Evolutionary conservation across 2,113 vertebrate genomes (phyloP).

Genomic region (Nettapus auritus): DNA sequence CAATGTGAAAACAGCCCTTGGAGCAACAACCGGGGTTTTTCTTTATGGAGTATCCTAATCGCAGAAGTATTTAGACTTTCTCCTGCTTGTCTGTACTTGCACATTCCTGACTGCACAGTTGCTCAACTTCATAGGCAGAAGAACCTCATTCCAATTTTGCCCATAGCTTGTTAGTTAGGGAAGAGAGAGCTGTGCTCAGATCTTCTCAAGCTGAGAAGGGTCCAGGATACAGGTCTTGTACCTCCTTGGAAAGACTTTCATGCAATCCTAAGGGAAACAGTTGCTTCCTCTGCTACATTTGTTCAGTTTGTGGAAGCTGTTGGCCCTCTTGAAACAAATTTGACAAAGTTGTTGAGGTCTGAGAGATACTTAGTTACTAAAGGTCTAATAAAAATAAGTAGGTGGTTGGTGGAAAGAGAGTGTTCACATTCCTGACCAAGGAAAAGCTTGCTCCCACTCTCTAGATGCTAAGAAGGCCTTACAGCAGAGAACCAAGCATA

Average conservation of each 20-base stretch:
- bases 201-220: background rate
- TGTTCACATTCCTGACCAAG: background rate
- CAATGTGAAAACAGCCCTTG: constrained; percentile 2
- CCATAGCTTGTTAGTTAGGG: background rate
- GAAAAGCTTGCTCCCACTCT: background rate
- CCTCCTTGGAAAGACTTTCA: background rate
- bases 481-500: background rate
- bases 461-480: background rate
- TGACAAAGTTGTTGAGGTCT: background rate
- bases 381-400: background rate
- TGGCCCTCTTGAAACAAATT: too few species aligned
- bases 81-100: background rate
- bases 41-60: background rate
- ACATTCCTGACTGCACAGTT: background rate
- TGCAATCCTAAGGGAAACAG: background rate
- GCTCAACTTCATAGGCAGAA: background rate
- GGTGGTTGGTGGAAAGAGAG: background rate
- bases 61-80: background rate
- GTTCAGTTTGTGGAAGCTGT: background rate
- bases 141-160: background rate
- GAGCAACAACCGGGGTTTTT: background rate
- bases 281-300: background rate
- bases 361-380: background rate
- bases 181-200: background rate
- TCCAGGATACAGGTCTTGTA: background rate